Evolutionary conservation across 2,888 invertebrate species (phyloP), one percentile per base, ranked within the genome.

Genomic region (Agrenia bidenticulata): DNA sequence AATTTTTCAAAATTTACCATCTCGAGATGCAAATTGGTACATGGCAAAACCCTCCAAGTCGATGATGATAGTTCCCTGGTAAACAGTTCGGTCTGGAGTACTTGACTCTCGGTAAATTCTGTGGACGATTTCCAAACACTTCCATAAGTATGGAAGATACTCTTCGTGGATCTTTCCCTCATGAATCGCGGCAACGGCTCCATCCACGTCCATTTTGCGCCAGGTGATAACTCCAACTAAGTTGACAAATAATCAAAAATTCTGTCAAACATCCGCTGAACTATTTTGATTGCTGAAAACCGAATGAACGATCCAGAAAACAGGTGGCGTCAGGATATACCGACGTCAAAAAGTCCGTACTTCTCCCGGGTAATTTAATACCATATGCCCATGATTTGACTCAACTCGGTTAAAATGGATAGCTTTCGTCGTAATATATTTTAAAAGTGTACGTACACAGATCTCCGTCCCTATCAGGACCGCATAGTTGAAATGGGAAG

Each of bases 41-140:
- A 58, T 58, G 17, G 58, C 41, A 17, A 58, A 58, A 45, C 58
- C 58, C 27, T 58, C 58, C 17, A 58, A 45, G 42, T 58, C 58
- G 1, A 58, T n/a, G 24, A 58, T 45, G 21, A 58, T 11, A 1
- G 58, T 58, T 5, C 58, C 58, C 13, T 58, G 45, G 15, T 19
- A 45, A 1, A 58, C 58, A 17, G 58, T 58, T 1, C 17, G 42
- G 11, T 58, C 58, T 1, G 41, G 58, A 27, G 45, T 58, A n/a
- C 58, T 58, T 1, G 42, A 42, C 9, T 24, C 58, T 42, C 24
- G 23, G 27, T 58, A 58, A 45, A 58, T 42, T 42, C n/a, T 42
- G 27, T 58, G 58, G 1, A 58, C 58, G 17, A 58, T 42, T 58
- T 58, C 58, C 26, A 58, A 58, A 5, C 58, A 58, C 49, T 58